phyloP scores from a whole-genome alignment of 2,113 vertebrate genomes.

The Eudyptes chrysolophus region DNA sequence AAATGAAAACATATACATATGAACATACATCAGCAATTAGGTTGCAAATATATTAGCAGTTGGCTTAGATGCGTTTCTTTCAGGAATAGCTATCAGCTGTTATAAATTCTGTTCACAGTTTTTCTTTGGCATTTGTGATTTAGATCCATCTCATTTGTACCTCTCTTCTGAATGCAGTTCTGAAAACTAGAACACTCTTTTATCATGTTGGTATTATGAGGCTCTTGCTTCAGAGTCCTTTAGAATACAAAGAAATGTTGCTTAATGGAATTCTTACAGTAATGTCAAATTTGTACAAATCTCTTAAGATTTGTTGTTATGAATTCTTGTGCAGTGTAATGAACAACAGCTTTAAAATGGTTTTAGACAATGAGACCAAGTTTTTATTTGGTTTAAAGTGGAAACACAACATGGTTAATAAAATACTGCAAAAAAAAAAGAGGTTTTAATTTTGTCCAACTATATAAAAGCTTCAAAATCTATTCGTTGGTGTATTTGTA shows the following conservation, averaged over 20 bases:
- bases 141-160: constrained; percentile 9
- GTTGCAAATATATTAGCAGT: neutral
- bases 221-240: constrained; percentile 32
- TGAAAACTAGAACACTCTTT: neutral
- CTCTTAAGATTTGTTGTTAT: constrained; percentile 12
- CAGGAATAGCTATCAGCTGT: neutral
- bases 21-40: neutral
- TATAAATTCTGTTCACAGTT: constrained; percentile 31
- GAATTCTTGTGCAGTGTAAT: neutral
- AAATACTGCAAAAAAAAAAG: neutral
- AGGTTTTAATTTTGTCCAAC: neutral
- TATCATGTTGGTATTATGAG: neutral
- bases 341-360: neutral
- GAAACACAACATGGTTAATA: neutral
- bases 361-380: neutral
- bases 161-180: neutral
- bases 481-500: neutral
- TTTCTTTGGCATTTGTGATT: constrained; percentile 3
- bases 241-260: constrained; percentile 22
- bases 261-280: constrained; percentile 5
- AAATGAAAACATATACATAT: neutral
- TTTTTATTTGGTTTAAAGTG: neutral
- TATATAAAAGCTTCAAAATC: neutral
- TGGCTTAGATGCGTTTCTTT: neutral
- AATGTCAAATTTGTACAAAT: constrained; percentile 24